phyloP scores from a whole-genome alignment of 2,113 vertebrate genomes.

The Myotis lucifugus region DNA sequence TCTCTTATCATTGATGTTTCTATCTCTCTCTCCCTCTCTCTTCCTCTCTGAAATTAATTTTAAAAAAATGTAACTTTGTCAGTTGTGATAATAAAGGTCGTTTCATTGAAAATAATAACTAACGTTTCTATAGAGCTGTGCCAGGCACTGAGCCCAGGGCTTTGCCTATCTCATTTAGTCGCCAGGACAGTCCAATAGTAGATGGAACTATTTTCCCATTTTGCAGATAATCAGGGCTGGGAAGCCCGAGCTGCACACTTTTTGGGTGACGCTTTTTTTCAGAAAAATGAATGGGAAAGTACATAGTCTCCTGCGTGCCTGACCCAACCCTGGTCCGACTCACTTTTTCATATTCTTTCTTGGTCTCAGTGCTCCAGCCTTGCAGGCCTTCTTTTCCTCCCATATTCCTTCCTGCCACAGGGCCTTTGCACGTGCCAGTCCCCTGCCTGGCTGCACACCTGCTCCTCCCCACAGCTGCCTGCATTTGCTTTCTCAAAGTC shows the following conservation, averaged over 20 bases:
- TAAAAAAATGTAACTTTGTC: background rate
- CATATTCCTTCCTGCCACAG: background rate
- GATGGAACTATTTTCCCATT: background rate
- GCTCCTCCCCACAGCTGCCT: background rate
- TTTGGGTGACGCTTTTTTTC: too few species aligned
- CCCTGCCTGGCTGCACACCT: too few species aligned
- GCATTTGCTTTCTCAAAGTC: background rate
- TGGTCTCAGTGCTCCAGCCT: background rate
- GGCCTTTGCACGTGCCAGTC: background rate
- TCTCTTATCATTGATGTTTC: too few species aligned
- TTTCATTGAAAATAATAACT: constrained; percentile 19
- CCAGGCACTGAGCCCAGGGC: background rate
- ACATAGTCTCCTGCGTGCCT: fast-evolving
- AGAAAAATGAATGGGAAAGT: too few species aligned
- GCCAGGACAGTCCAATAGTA: background rate
- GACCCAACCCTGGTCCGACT: background rate
- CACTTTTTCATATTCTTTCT: background rate
- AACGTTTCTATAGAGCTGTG: background rate
- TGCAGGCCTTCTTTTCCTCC: background rate
- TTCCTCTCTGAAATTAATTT: too few species aligned
- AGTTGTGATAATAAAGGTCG: background rate
- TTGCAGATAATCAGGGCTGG: background rate
- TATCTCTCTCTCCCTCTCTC: too few species aligned
- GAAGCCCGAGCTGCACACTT: background rate
- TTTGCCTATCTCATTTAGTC: background rate